Evolutionary conservation across 2,888 invertebrate genomes (phyloP), one percentile per base, ranked within the genome.

Genomic region (Glaucopsyche alexis): DNA sequence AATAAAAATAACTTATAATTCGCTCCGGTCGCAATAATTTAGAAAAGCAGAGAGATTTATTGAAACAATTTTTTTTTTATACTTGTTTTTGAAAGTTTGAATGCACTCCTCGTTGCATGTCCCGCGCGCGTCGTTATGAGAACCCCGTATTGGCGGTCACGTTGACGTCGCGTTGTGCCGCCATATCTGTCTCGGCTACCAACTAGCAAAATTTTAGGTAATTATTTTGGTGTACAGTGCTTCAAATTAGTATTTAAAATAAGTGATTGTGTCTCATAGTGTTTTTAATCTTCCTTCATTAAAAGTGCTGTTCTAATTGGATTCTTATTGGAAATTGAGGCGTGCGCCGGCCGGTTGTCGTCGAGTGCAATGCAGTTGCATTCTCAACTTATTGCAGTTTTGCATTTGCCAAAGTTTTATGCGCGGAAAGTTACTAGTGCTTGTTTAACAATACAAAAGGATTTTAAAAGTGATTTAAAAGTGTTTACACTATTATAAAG

Each of bases 71-170:
- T 77, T 83, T 77, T 83, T 84, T 79, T 88, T 86, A 85, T 84
- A 83, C 84, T 89, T 90, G 87, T 87, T 86, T 91, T 89, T 89
- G 81, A 87, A 88, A 92, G 87, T 92, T 93, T 91, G 91, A 92
- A 93, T 93, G 93, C 93, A 93, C 93, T 93, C 93, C 93, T 94
- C 94, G 94, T 94, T 94, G 94, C 94, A 94, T 89, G 87, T 92
- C 94, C 95, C 95, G 94, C 95, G 95, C 95, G 96, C 96, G 95
- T 95, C 95, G 94, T 94, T 95, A 94, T 95, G 81, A 95, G 95
- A 94, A 95, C 95, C 95, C 95, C 95, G 95, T 94, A 94, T 92
- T 91, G 93, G 94, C 93, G 94, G 94, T 94, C 94, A 94, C 94
- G 94, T 94, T 94, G 94, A 94, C 94, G 94, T 94, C 94, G 93